Evolutionary conservation across 1,140 invertebrate genomes (phyloP).

Genomic region (Leguminivora glycinivorella): DNA sequence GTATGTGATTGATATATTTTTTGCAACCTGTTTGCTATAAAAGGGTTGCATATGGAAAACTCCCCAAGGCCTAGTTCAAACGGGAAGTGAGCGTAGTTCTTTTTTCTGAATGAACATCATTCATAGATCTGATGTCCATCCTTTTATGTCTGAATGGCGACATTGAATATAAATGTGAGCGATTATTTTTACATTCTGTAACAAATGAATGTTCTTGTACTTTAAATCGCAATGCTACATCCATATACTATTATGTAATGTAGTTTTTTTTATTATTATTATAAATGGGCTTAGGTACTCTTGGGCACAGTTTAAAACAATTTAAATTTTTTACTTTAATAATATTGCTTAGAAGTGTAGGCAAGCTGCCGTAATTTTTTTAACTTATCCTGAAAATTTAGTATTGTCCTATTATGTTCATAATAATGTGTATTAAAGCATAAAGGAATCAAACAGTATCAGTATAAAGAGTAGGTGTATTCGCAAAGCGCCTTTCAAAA

Average conservation of each 20-base stretch:
- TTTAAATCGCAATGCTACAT: background rate
- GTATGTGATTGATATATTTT: conserved; percentile 8
- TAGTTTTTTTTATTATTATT: too few relatives aligned
- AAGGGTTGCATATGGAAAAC: conserved; percentile 12
- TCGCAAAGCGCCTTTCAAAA: background rate
- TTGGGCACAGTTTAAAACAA: too few relatives aligned
- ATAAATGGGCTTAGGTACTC: too few relatives aligned
- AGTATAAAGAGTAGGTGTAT: background rate
- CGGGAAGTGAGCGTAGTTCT: conserved; percentile 1
- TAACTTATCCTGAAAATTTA: too few relatives aligned
- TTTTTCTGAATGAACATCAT: conserved; percentile 11
- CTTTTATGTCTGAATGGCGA: conserved; percentile 5
- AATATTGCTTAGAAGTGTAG: too few relatives aligned
- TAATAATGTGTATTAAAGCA: too few relatives aligned
- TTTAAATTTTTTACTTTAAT: too few relatives aligned
- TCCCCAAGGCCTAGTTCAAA: background rate
- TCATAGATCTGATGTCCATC: conserved; percentile 8
- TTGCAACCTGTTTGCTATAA: background rate
- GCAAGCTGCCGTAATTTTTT: too few relatives aligned
- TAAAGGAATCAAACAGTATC: background rate
- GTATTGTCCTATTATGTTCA: too few relatives aligned
- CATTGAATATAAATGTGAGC: conserved; percentile 1
- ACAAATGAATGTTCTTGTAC: background rate
- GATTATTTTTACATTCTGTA: conserved; percentile 9
- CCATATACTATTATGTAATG: too few relatives aligned